Evolutionary conservation across 2,888 invertebrate genomes (phyloP).

Genomic region (Nomada fucata): DNA sequence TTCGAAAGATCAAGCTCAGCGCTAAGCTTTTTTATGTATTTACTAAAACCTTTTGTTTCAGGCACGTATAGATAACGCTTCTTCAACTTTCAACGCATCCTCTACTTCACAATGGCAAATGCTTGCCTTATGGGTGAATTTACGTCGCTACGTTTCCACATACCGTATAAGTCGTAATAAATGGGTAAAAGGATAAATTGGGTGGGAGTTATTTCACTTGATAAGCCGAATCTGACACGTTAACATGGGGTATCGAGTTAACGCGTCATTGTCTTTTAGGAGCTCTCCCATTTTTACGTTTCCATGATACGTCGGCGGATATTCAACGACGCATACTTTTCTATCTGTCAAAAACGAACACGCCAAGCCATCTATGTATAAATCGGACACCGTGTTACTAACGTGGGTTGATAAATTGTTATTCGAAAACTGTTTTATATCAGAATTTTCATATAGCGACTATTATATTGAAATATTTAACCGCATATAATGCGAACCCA

Average conservation of each 20-base stretch:
- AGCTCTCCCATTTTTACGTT: slow-evolving; percentile 1
- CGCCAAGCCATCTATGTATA: no score
- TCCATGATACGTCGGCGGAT: background rate
- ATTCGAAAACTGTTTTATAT: no score
- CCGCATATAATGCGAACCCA: no score
- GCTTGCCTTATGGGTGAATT: slow-evolving; percentile 68
- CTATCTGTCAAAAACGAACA: no score
- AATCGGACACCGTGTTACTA: no score
- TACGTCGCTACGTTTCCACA: slow-evolving; percentile 49
- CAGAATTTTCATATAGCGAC: no score
- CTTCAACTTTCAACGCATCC: slow-evolving; percentile 60
- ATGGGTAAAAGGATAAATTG: slow-evolving; percentile 65
- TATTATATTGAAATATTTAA: background rate
- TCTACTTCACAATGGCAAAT: slow-evolving; percentile 56
- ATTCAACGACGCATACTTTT: background rate
- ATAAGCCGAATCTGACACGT: slow-evolving; percentile 64
- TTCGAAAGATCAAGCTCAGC: slow-evolving; percentile 35
- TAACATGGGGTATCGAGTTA: slow-evolving; percentile 49
- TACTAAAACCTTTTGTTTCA: slow-evolving; percentile 51
- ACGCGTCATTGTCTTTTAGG: slow-evolving; percentile 47
- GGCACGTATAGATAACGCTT: slow-evolving; percentile 54
- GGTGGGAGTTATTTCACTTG: slow-evolving; percentile 67
- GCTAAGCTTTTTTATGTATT: slow-evolving; percentile 10
- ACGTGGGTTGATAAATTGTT: no score
- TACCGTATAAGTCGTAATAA: slow-evolving; percentile 60